Evolutionary conservation across 2,113 vertebrate genomes (phyloP).

Genomic region (Meriones unguiculatus): DNA sequence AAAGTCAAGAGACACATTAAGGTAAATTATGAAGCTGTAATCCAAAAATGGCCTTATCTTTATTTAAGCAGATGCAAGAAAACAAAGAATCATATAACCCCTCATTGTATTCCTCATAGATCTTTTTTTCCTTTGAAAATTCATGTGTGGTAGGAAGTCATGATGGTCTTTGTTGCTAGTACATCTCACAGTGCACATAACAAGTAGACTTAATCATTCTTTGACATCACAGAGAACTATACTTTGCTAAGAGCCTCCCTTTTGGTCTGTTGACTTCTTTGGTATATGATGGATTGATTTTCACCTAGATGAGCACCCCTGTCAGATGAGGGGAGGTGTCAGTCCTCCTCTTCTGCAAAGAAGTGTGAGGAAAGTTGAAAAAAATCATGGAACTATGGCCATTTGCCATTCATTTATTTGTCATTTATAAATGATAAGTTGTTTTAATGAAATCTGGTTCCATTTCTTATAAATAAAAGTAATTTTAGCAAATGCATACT

Average conservation of each 20-base stretch:
- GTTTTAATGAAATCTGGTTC: constrained; percentile 47
- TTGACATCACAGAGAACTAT: not conserved
- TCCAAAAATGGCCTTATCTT: not conserved
- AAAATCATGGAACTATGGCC: not conserved
- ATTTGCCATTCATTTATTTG: constrained; percentile 26
- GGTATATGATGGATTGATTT: not conserved
- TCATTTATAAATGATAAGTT: constrained; percentile 38
- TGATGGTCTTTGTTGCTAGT: not conserved
- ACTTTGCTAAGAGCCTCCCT: not conserved
- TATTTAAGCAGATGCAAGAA: not conserved
- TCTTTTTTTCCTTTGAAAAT: not conserved
- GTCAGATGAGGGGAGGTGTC: not conserved
- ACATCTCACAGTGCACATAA: not conserved
- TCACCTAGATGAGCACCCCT: not conserved
- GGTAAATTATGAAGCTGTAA: constrained; percentile 26
- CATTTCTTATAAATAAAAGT: constrained; percentile 51
- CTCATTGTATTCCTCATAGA: not conserved
- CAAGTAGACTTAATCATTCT: not conserved
- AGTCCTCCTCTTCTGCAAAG: not conserved
- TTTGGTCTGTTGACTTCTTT: not conserved
- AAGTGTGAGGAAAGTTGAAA: constrained; percentile 16
- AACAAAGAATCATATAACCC: not conserved
- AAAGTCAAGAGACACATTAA: constrained; percentile 13
- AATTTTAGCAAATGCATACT: constrained; percentile 9
- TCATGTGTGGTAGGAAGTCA: not conserved